Percentiles rank a stretch among this genome's conserved stretches.
These are phyloP conservation scores for Perdita meconis DNA, from an alignment of 2,888 invertebrate species.

Conservation along the genomic window DNA sequence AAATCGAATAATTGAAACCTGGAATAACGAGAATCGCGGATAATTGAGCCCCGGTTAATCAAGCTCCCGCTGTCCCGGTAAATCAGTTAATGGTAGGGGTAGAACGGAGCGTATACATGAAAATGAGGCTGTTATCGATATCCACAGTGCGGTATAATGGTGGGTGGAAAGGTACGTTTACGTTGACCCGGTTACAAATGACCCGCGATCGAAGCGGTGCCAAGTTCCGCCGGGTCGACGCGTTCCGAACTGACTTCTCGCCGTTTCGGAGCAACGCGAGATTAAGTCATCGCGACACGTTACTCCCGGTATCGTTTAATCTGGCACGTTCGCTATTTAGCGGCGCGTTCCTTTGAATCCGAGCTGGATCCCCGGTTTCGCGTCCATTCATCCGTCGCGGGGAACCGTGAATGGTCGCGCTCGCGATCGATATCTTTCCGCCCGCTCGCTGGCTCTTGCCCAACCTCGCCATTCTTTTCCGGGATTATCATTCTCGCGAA, in stretches of 20 bases:
- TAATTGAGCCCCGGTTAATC: no score
- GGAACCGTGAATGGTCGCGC: no score
- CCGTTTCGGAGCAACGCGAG: conserved; percentile 34
- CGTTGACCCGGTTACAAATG: conserved; percentile 59
- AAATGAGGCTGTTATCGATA: conserved; percentile 38
- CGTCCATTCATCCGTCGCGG: background rate
- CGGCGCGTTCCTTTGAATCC: conserved; percentile 1
- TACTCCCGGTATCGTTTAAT: conserved; percentile 23
- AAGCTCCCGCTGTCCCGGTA: background rate
- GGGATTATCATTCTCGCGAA: background rate
- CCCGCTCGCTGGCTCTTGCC: background rate
- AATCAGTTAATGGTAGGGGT: background rate
- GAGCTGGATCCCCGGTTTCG: background rate
- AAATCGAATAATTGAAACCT: no score
- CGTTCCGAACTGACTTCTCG: conserved; percentile 50
- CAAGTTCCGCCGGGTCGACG: conserved; percentile 55
- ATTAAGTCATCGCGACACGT: conserved; percentile 35
- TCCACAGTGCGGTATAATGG: conserved; percentile 2
- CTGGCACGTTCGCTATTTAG: conserved; percentile 9
- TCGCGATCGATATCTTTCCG: background rate
- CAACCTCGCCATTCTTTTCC: background rate
- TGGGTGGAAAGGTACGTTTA: conserved; percentile 48
- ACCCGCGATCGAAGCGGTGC: conserved; percentile 54
- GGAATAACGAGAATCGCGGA: no score
- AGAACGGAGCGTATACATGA: background rate